phyloP scores from a whole-genome alignment of 1,140 invertebrate genomes.

The Rhagoletis zephyria region DNA sequence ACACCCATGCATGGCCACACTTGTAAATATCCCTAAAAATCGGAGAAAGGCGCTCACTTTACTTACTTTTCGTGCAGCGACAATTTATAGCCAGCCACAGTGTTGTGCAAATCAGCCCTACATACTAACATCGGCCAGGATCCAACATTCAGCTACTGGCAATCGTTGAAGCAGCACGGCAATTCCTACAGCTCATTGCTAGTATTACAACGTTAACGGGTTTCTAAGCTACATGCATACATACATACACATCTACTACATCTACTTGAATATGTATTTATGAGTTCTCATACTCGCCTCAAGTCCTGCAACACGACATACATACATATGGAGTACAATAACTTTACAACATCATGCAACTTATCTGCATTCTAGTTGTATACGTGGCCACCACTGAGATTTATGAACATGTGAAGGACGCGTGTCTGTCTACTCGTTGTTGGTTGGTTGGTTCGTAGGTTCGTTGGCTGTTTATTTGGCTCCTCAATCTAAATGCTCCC shows the following conservation, averaged over 20 bases:
- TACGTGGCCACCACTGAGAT: slow-evolving; percentile 25
- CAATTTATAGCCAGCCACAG: slow-evolving; percentile 9
- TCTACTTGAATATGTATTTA: slow-evolving; percentile 37
- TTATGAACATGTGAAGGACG: slow-evolving; percentile 42
- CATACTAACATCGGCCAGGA: no score
- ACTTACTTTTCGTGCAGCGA: slow-evolving; percentile 34
- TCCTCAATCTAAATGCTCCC: slow-evolving; percentile 2
- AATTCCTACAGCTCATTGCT: background rate
- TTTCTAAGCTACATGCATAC: slow-evolving; percentile 25
- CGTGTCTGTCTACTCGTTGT: slow-evolving; percentile 11
- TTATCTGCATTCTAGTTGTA: slow-evolving; percentile 31
- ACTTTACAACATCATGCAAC: slow-evolving; percentile 49
- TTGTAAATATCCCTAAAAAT: slow-evolving; percentile 38
- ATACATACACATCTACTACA: background rate
- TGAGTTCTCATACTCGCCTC: slow-evolving; percentile 32
- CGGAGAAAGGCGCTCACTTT: slow-evolving; percentile 50
- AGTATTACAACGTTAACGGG: slow-evolving; percentile 30
- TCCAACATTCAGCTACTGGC: background rate
- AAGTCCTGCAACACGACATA: slow-evolving; percentile 8
- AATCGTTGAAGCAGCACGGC: background rate
- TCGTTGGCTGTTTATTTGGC: background rate
- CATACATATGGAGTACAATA: background rate
- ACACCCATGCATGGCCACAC: background rate
- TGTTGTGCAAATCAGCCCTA: background rate
- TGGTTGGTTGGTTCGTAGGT: background rate